Conservation (phyloP, 2,888 invertebrate species). For the Podotricha telesiphe region DNA sequence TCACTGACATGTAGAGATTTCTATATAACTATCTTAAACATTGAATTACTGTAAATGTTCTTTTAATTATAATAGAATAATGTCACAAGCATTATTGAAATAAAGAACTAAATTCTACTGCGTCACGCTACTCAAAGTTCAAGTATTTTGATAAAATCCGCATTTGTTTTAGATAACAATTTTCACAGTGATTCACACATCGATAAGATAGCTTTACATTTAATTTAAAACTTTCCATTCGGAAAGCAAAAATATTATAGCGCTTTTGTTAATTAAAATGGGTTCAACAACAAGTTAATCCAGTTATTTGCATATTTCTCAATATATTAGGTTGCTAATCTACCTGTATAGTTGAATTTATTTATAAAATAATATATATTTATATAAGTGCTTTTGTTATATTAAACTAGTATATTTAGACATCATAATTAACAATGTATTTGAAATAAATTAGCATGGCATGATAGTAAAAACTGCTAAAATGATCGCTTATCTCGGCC, state of each 20-base stretch:
- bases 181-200: slow-evolving; percentile 35
- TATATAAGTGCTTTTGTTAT: neutral
- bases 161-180: slow-evolving; percentile 33
- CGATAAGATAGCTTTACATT: slow-evolving; percentile 17
- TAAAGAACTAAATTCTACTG: slow-evolving; percentile 9
- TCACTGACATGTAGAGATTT: neutral
- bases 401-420: neutral
- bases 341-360: neutral
- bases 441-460: neutral
- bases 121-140: slow-evolving; percentile 53
- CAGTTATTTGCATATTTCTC: neutral
- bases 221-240: slow-evolving; percentile 21
- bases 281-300: neutral
- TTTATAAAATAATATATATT: neutral
- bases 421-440: neutral
- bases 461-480: slow-evolving; percentile 15
- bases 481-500: slow-evolving; percentile 26
- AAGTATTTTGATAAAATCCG: slow-evolving; percentile 39
- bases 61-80: slow-evolving; percentile 2
- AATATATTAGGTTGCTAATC: neutral
- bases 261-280: neutral
- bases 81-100: neutral
- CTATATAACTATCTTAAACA: neutral
- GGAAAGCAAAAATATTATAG: neutral
- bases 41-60: neutral